These are phyloP conservation scores for Heliothis peltigera DNA, from an alignment of 2,888 invertebrate species.

Conservation along the genomic window DNA sequence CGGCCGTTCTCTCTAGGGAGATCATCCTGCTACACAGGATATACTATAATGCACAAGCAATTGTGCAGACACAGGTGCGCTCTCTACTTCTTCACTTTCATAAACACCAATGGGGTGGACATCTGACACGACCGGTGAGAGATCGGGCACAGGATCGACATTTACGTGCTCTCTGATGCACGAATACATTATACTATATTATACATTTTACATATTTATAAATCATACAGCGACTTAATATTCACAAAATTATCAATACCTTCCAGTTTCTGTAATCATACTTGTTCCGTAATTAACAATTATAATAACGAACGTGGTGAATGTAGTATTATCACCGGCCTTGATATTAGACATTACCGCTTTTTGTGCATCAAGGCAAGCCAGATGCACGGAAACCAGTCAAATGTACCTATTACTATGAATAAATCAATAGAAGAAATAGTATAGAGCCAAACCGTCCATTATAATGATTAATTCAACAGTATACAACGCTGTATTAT, in stretches of 20 bases:
- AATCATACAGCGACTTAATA: neutral
- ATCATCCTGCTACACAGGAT: no score
- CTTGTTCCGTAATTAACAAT: slow-evolving; percentile 20
- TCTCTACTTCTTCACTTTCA: no score
- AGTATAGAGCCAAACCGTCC: neutral
- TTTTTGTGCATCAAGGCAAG: slow-evolving; percentile 52
- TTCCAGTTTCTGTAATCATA: slow-evolving; percentile 22
- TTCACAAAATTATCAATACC: slow-evolving; percentile 13
- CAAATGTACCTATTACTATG: neutral
- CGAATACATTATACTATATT: no score
- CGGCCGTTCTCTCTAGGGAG: no score
- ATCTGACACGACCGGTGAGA: no score
- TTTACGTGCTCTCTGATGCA: no score
- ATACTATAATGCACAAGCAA: no score
- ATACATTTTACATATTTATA: neutral
- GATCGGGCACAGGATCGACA: no score
- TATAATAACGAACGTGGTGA: slow-evolving; percentile 30
- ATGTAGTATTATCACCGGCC: slow-evolving; percentile 37
- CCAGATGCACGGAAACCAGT: slow-evolving; percentile 34
- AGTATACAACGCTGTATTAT: slow-evolving; percentile 1
- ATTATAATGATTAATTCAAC: slow-evolving; percentile 9
- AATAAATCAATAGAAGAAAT: slow-evolving; percentile 18
- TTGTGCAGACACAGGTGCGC: no score
- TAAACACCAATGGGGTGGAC: no score
- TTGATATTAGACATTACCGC: slow-evolving; percentile 34